A percentile compares a stretch with the other conserved stretches of the same genome.
phyloP scores from a whole-genome alignment of 2,113 vertebrate genomes.

The Toxotes jaculatrix region DNA sequence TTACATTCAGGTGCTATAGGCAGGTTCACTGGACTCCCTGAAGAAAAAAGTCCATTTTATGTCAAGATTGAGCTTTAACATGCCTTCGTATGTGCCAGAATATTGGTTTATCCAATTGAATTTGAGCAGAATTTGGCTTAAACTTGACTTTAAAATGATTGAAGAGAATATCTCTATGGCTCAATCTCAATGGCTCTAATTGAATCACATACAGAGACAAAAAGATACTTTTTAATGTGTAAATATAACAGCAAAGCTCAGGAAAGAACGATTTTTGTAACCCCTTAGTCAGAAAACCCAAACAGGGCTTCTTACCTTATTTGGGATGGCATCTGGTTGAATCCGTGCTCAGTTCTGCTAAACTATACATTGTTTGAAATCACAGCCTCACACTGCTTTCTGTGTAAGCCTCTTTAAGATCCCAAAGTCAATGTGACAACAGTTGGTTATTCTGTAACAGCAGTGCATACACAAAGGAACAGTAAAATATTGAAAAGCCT shows the following conservation, averaged over 20 bases:
- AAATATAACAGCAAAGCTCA: neutral
- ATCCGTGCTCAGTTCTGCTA: neutral
- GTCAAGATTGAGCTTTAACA: too few relatives aligned
- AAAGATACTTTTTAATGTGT: neutral
- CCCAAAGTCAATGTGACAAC: neutral
- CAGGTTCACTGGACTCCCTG: too few relatives aligned
- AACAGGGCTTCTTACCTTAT: neutral
- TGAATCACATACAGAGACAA: neutral
- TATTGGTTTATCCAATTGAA: too few relatives aligned
- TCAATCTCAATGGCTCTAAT: too few relatives aligned
- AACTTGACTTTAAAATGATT: too few relatives aligned
- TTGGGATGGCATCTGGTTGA: neutral
- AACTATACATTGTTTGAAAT: conserved; percentile 8
- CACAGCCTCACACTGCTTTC: neutral
- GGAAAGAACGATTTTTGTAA: neutral
- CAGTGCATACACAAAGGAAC: neutral
- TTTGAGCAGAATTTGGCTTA: too few relatives aligned
- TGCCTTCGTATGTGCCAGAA: too few relatives aligned
- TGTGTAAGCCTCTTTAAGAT: neutral
- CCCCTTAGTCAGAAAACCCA: neutral
- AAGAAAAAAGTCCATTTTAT: too few relatives aligned
- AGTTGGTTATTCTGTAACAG: neutral
- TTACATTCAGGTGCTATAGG: too few relatives aligned
- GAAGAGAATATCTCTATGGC: too few relatives aligned
- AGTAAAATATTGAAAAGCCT: neutral